A percentile compares a stretch with the other conserved stretches of the same genome.
Conservation (phyloP, 1,140 invertebrate species). For the Drosophila tropicalis region DNA sequence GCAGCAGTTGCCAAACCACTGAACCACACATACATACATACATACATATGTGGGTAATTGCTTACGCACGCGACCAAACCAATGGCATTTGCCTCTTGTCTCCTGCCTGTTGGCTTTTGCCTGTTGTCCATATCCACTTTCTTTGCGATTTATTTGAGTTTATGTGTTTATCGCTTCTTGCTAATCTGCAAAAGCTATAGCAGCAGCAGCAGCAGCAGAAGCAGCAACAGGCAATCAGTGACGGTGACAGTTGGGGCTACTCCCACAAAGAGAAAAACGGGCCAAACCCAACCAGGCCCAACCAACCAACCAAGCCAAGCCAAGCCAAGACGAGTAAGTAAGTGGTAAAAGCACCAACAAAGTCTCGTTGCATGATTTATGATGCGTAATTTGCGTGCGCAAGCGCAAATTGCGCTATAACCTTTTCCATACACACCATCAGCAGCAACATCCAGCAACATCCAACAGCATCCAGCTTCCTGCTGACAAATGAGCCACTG, state of each 20-base stretch:
- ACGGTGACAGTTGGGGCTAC: slow-evolving; percentile 74
- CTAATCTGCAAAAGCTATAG: slow-evolving; percentile 53
- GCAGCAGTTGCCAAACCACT: slow-evolving; percentile 15
- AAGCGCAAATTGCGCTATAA: slow-evolving; percentile 74
- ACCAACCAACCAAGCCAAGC: neutral
- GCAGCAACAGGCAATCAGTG: slow-evolving; percentile 63
- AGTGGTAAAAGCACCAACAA: slow-evolving; percentile 20
- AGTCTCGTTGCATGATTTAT: slow-evolving; percentile 69
- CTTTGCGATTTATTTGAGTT: slow-evolving; percentile 74
- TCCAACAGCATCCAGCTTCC: slow-evolving; percentile 48
- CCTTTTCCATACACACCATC: slow-evolving; percentile 47
- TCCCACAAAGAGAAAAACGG: slow-evolving; percentile 43
- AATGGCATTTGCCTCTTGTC: slow-evolving; percentile 6
- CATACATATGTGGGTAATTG: slow-evolving; percentile 48
- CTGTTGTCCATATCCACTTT: slow-evolving; percentile 63
- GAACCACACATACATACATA: neutral
- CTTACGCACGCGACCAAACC: slow-evolving; percentile 67
- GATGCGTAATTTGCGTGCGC: slow-evolving; percentile 79
- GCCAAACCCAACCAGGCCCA: slow-evolving; percentile 14
- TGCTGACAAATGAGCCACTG: slow-evolving; percentile 71
- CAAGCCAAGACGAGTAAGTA: slow-evolving; percentile 21
- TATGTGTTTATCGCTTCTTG: slow-evolving; percentile 71
- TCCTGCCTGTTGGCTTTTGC: slow-evolving; percentile 20
- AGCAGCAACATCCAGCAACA: neutral
- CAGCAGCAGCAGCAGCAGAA: slow-evolving; percentile 33